phyloP scores from a whole-genome alignment of 1,140 invertebrate species.

The Drosophila pachea region DNA sequence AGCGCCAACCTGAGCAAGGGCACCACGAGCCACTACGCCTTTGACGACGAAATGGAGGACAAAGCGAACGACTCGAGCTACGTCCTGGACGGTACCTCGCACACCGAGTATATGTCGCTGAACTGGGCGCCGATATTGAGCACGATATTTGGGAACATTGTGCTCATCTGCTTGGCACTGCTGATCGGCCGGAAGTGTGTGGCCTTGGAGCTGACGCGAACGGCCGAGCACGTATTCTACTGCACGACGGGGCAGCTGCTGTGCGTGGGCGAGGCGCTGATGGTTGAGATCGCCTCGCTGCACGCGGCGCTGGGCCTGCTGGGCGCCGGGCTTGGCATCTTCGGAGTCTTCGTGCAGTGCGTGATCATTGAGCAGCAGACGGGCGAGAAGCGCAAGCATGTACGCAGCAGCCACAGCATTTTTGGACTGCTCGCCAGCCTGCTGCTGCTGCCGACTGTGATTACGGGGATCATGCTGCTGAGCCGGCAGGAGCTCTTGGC shows the following conservation, averaged over 20 bases:
- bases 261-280: conserved; percentile 10
- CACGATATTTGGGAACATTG: neutral
- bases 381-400: neutral
- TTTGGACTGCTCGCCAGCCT: conserved; percentile 9
- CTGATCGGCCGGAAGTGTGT: conserved; percentile 16
- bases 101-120: too few species aligned
- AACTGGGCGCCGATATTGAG: neutral
- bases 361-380: neutral
- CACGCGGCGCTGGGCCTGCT: conserved; percentile 33
- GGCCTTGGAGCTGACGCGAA: neutral
- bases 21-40: too few species aligned
- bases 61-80: neutral
- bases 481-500: neutral
- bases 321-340: neutral
- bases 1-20: too few species aligned
- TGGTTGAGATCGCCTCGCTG: neutral
- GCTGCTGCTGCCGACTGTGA: neutral
- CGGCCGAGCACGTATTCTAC: conserved; percentile 29
- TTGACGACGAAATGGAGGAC: neutral
- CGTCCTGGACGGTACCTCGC: too few species aligned
- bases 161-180: conserved; percentile 3
- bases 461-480: conserved; percentile 13
- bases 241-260: conserved; percentile 23
- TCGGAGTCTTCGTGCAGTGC: conserved; percentile 22
- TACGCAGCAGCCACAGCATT: conserved; percentile 26